Evolutionary conservation across 2,888 invertebrate species (phyloP).

Genomic region (Pharmacophagus antenor): DNA sequence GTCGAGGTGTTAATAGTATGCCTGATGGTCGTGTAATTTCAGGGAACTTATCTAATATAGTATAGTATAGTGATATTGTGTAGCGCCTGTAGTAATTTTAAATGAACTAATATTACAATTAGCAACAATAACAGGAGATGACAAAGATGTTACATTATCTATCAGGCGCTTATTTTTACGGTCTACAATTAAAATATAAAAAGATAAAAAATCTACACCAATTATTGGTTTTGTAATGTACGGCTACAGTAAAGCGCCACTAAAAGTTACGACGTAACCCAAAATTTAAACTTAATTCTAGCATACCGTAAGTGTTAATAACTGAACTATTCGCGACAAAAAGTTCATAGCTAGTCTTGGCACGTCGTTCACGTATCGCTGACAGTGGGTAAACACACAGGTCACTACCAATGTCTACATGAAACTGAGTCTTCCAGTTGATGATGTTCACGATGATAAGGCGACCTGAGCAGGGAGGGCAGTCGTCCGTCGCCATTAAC

Average conservation of each 20-base stretch:
- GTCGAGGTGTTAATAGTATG: slow-evolving; percentile 33
- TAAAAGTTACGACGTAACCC: slow-evolving; percentile 34
- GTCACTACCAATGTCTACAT: neutral
- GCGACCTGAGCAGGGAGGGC: neutral
- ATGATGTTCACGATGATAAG: neutral
- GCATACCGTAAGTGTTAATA: slow-evolving; percentile 35
- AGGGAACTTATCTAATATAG: too few species aligned
- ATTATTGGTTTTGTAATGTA: slow-evolving; percentile 40
- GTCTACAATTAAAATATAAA: slow-evolving; percentile 15
- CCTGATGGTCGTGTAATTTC: slow-evolving; percentile 32
- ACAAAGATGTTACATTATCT: too few species aligned
- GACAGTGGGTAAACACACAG: neutral
- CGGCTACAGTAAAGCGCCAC: slow-evolving; percentile 12
- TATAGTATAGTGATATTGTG: too few species aligned
- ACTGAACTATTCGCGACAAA: slow-evolving; percentile 35
- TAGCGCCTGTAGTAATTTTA: too few species aligned
- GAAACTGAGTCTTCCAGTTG: neutral
- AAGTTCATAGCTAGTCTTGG: neutral
- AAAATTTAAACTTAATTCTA: slow-evolving; percentile 32
- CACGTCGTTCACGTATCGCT: neutral
- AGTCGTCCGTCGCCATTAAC: neutral
- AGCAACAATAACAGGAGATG: too few species aligned
- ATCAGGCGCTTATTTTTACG: too few species aligned
- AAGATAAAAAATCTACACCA: slow-evolving; percentile 35
- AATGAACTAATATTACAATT: too few species aligned